These are phyloP conservation scores for Ostrea denselamellosa DNA, from an alignment of 1,140 invertebrate genomes.

Conservation along the genomic window DNA sequence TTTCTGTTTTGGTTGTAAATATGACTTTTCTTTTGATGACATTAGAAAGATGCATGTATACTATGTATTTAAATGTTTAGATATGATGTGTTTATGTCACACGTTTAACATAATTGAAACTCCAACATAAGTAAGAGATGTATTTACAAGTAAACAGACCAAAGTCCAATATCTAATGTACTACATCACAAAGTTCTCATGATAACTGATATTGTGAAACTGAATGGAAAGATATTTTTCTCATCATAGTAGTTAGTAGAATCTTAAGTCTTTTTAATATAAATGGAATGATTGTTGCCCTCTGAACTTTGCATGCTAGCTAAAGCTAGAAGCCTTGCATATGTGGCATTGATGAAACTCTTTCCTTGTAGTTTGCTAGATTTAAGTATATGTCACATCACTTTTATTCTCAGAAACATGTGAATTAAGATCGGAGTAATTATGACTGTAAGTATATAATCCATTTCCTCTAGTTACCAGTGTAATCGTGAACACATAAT, in stretches of 20 bases:
- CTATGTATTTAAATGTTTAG: too few relatives aligned
- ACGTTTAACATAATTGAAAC: conserved; percentile 1
- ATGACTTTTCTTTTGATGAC: too few relatives aligned
- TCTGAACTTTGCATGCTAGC: background rate
- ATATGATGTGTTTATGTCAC: background rate
- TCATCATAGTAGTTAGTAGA: background rate
- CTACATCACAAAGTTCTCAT: conserved; percentile 17
- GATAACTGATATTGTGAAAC: conserved; percentile 8
- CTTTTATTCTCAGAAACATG: background rate
- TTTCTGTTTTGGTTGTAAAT: too few relatives aligned
- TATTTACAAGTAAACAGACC: background rate
- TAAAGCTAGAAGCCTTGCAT: background rate
- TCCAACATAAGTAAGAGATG: background rate
- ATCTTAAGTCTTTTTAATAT: background rate
- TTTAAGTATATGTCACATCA: background rate
- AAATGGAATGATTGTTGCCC: background rate
- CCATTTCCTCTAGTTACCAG: background rate
- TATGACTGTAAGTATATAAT: background rate
- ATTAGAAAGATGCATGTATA: too few relatives aligned
- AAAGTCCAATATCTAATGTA: conserved; percentile 22
- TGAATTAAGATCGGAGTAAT: background rate
- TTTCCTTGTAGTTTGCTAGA: background rate
- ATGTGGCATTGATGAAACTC: background rate
- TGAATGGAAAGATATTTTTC: background rate
- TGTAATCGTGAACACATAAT: background rate